Conservation (phyloP, 2,888 invertebrate genomes). For the Callosobruchus maculatus region DNA sequence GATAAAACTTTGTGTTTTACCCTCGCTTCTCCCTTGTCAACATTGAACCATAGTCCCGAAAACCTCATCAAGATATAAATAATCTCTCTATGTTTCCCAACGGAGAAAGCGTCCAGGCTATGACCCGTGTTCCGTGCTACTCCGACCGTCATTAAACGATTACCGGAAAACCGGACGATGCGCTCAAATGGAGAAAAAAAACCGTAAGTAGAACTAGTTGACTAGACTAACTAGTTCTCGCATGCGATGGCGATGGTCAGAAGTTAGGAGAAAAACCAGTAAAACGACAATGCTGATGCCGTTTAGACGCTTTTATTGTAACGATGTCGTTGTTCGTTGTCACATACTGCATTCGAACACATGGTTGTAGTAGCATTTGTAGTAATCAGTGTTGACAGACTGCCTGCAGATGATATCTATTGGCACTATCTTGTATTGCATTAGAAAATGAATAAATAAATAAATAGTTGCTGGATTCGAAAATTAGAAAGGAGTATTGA, state of each 20-base stretch:
- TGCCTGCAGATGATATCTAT: background rate
- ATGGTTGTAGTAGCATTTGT: background rate
- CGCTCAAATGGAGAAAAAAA: background rate
- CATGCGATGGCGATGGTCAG: constrained; percentile 28
- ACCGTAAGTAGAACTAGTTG: background rate
- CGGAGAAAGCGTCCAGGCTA: no score
- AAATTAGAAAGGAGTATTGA: no score
- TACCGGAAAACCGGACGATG: background rate
- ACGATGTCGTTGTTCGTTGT: constrained; percentile 29
- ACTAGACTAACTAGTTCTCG: constrained; percentile 25
- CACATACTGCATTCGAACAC: background rate
- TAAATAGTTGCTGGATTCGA: no score
- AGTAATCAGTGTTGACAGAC: background rate
- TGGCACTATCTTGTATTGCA: background rate
- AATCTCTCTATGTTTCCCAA: no score
- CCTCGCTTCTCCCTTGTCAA: no score
- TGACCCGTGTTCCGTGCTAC: background rate
- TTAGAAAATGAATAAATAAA: no score
- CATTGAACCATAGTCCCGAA: no score
- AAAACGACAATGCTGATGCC: constrained; percentile 10
- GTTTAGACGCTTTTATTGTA: constrained; percentile 15
- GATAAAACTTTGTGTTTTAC: no score
- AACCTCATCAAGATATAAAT: no score
- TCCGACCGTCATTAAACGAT: background rate
- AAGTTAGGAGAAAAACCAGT: background rate